Conservation (phyloP, 2,113 vertebrate species). For the Mesembrinibis cayennensis region DNA sequence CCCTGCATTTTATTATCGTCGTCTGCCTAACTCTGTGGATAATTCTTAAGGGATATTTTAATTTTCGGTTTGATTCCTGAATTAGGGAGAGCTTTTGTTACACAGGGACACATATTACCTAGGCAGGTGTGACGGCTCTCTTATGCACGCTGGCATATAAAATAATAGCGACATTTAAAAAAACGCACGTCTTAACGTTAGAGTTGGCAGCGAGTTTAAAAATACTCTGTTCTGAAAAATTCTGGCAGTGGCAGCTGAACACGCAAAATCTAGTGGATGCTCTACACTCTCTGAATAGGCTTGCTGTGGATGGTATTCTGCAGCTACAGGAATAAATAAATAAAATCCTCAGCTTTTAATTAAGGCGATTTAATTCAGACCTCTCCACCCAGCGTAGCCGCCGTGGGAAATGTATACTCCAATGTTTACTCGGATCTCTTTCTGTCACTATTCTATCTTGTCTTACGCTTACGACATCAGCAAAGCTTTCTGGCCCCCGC, state of each 20-base stretch:
- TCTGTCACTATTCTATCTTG: neutral
- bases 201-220: neutral
- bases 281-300: neutral
- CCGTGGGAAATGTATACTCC: conserved; percentile 3
- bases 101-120: neutral
- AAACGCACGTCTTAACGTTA: neutral
- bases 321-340: neutral
- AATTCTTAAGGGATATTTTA: neutral
- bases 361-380: neutral
- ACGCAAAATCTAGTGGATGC: neutral
- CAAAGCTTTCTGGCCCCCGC: neutral
- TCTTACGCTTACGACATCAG: neutral
- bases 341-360: neutral
- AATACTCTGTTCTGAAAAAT: conserved; percentile 1
- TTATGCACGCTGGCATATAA: neutral
- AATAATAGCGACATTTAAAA: neutral
- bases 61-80: neutral
- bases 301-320: neutral
- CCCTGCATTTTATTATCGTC: neutral
- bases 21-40: neutral
- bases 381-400: neutral
- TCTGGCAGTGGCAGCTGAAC: neutral
- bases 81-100: neutral
- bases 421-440: conserved; percentile 20
- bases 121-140: neutral